Evolutionary conservation across 1,140 invertebrate species (phyloP), one percentile per base, ranked within the genome.

Genomic region (Apis laboriosa): DNA sequence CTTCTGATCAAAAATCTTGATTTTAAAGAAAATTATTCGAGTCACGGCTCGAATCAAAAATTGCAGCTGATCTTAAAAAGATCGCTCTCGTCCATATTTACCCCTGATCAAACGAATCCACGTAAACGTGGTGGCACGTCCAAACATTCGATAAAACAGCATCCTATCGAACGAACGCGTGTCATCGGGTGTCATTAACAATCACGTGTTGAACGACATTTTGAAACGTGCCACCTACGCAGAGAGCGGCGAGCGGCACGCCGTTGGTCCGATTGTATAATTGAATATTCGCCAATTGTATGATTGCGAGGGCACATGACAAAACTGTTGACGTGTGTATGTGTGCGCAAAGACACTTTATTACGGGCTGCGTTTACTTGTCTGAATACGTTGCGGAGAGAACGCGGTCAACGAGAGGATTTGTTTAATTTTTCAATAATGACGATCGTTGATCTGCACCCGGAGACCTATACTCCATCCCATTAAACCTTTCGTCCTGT

Each of bases 211-310:
- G 74, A 82, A 82, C 80, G 80, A 82, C 80, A 84, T 86, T 87
- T 86, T 86, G 75, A 58, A 87, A 71, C 85, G 70, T 86, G 86
- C 81, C 76, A 86, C 80, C 80, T 87, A 84, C 85, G 51, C 71
- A 34, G 67, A n/a, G 68, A 61, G 55, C 71, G 68, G 55, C 77
- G 63, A 77, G 76, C 71, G 68, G 82, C 73, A 83, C 67, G 82
- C 72, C 70, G 83, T 75, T 90, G 85, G 90, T 92, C 92, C 90
- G 92, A 93, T 93, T 92, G 92, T 92, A 92, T 92, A 92, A 93
- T 93, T 94, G 92, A 93, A 94, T 94, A 93, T 93, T 94, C 92
- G 87, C 90, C 92, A 94, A 94, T 94, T 93, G 91, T 83, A 91
- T 93, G 92, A 94, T 93, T 93, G 92, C 90, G 80, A 83, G 90